Conservation (phyloP, 2,113 vertebrate species). For the Thunnus thynnus region DNA sequence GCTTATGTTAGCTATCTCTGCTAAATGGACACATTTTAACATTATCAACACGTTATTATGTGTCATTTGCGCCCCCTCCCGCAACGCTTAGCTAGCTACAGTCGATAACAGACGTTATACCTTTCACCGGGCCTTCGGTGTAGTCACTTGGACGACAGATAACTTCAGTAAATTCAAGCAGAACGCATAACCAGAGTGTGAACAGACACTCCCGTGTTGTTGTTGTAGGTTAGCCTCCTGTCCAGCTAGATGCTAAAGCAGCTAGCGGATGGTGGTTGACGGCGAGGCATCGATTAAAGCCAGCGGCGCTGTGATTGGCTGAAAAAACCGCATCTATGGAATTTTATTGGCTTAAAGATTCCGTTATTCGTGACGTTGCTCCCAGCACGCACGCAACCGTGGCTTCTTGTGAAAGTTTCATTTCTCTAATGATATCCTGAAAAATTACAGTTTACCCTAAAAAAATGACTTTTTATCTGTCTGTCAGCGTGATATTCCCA, state of each 20-base stretch:
- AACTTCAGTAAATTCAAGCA: slow-evolving; percentile 15
- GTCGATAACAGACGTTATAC: slow-evolving; percentile 50
- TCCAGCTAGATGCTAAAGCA: slow-evolving; percentile 62
- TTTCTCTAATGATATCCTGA: background rate
- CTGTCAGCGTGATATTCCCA: too few relatives aligned
- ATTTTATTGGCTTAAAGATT: slow-evolving; percentile 65
- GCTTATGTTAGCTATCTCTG: slow-evolving; percentile 3
- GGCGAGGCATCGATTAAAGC: slow-evolving; percentile 20
- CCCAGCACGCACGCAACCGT: too few relatives aligned
- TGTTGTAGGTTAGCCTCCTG: slow-evolving; percentile 5
- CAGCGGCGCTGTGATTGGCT: slow-evolving; percentile 60
- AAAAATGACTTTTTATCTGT: too few relatives aligned
- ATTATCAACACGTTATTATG: slow-evolving; percentile 43
- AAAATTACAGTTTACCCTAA: background rate
- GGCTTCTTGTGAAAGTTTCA: slow-evolving; percentile 17
- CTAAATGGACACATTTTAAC: slow-evolving; percentile 42
- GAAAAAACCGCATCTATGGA: background rate
- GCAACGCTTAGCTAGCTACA: slow-evolving; percentile 52
- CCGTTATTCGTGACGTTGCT: slow-evolving; percentile 64
- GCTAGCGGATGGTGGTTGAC: slow-evolving; percentile 29
- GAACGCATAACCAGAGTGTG: slow-evolving; percentile 2
- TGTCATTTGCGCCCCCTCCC: slow-evolving; percentile 60
- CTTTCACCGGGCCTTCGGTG: slow-evolving; percentile 37
- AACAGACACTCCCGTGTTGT: background rate
- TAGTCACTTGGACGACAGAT: slow-evolving; percentile 16